Base-by-base conservation (phyloP, 2,888 invertebrate species). In the Diaperis boleti region DNA sequence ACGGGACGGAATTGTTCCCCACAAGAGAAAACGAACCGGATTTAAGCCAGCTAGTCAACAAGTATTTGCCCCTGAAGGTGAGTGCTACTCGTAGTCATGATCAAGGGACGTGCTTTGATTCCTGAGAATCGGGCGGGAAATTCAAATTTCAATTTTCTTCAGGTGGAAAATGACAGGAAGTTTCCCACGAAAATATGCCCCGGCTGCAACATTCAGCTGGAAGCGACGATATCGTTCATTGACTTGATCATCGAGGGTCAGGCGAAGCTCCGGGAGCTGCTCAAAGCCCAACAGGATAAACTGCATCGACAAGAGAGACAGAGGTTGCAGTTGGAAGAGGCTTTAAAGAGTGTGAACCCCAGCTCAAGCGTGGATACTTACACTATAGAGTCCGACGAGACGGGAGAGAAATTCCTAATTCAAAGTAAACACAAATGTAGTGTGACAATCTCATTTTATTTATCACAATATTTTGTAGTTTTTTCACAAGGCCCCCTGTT, bases 51-150 rank as follows among this genome's bases (percentile, higher is more conserved):
- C 81, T 89, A 76, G 86, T 92, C 66, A 92, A 92, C 81, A 85
- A 85, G 65, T 92, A 90, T 84, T 84, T 92, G 74, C 92, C 92
- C 13, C 81, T 92, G 65, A 89, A 88, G 87, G 92, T 92, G 86
- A 76, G 78, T 74, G n/a, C n/a, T n/a, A n/a, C n/a, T n/a, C 64
- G 55, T 13, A 33, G 45, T 33, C 10, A 22, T 13, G 8, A 33
- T 1, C 11, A 31, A 7, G 33, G 45, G 17, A 37, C 45, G n/a
- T 56, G 45, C 44, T 56, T 56, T 56, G 56, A 56, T 56, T 54
- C 45, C 35, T 56, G 42, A n/a, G 10, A 10, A 15, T 54, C 29
- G 1, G 71, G 74, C 74, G 73, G 59, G 56, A 56, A 55, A 39
- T 61, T 60, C 29, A 26, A 64, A 35, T 52, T 45, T n/a, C 18